A percentile compares a stretch with the other conserved stretches of the same genome.
These are phyloP conservation scores for Ceramica pisi DNA, from an alignment of 2,888 invertebrate genomes.

Conservation along the genomic window DNA sequence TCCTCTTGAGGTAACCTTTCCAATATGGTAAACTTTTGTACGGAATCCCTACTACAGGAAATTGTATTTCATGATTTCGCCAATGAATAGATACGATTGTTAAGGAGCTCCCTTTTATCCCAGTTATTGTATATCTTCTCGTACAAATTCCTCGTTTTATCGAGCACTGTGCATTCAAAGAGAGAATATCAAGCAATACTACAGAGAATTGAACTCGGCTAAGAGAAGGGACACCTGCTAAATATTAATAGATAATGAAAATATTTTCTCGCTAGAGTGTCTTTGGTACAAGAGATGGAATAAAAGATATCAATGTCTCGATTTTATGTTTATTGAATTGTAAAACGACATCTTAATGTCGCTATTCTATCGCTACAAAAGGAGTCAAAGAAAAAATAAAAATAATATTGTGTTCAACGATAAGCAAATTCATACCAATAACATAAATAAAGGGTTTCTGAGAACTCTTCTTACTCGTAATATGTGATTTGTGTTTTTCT, in stretches of 20 bases:
- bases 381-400: not conserved
- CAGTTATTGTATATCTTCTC: slow-evolving; percentile 77
- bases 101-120: slow-evolving; percentile 76
- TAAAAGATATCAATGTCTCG: slow-evolving; percentile 20
- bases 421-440: slow-evolving; percentile 24
- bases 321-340: slow-evolving; percentile 37
- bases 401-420: slow-evolving; percentile 11
- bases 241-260: slow-evolving; percentile 64
- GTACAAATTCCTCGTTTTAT: slow-evolving; percentile 75
- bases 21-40: slow-evolving; percentile 57
- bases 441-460: slow-evolving; percentile 14
- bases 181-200: slow-evolving; percentile 72
- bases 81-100: slow-evolving; percentile 81
- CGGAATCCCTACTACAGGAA: slow-evolving; percentile 51
- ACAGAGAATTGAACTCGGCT: slow-evolving; percentile 61
- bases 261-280: slow-evolving; percentile 20
- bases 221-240: slow-evolving; percentile 65
- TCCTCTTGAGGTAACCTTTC: slow-evolving; percentile 46
- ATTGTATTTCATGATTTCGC: slow-evolving; percentile 65
- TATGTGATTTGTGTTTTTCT: slow-evolving; percentile 41
- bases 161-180: slow-evolving; percentile 72
- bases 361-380: slow-evolving; percentile 3
- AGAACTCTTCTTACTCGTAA: not conserved
- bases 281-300: slow-evolving; percentile 18
- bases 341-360: slow-evolving; percentile 11